phyloP scores from a whole-genome alignment of 2,797 vertebrate species.

The Tenualosa ilisha region DNA sequence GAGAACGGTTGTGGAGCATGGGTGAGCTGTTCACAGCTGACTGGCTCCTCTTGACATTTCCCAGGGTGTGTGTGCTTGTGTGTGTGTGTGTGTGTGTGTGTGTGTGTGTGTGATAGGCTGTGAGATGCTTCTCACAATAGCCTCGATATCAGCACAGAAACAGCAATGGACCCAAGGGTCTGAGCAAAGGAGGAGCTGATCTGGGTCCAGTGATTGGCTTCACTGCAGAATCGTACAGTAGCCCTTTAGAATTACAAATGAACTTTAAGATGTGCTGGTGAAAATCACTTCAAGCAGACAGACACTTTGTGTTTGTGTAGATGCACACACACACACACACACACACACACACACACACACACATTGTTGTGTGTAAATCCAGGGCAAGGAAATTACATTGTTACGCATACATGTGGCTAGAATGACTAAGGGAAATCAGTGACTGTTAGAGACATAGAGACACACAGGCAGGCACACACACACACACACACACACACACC shows the following conservation, averaged over 20 bases:
- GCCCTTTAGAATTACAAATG: background rate
- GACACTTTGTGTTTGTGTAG: background rate
- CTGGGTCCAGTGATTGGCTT: background rate
- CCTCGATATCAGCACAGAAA: background rate
- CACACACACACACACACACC: background rate
- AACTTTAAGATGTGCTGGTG: background rate
- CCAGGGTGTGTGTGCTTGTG: background rate
- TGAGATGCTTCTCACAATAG: slow-evolving; percentile 2
- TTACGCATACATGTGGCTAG: background rate
- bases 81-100: background rate
- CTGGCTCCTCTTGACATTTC: slow-evolving; percentile 8
- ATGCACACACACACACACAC: background rate
- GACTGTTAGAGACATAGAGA: background rate
- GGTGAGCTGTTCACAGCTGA: background rate
- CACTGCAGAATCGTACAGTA: background rate
- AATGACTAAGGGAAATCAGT: background rate
- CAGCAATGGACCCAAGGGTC: background rate
- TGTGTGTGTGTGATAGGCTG: background rate
- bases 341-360: background rate
- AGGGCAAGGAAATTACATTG: background rate
- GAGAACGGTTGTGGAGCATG: background rate
- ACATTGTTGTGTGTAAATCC: background rate
- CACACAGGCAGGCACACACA: background rate
- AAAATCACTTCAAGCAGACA: background rate
- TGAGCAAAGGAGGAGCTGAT: background rate